Evolutionary conservation across 2,888 invertebrate genomes (phyloP).

Genomic region (Clusia tigrina): DNA sequence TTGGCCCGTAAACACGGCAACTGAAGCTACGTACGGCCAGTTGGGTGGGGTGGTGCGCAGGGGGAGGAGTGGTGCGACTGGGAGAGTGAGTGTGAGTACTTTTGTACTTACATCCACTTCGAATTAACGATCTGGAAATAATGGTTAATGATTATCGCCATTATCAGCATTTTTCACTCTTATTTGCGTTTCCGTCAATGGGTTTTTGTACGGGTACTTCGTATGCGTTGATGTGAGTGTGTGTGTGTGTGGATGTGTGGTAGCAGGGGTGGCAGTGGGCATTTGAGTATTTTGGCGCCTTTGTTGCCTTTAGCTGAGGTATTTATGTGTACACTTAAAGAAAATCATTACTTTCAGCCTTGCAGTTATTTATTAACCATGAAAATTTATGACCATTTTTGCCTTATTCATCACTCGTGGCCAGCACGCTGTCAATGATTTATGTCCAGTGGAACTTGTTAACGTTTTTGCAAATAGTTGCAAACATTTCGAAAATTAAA

Average conservation of each 20-base stretch:
- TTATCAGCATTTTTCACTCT: slow-evolving; percentile 37
- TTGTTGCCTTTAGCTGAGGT: too few species aligned
- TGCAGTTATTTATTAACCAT: too few species aligned
- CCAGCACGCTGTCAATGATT: too few species aligned
- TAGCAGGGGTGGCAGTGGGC: not conserved
- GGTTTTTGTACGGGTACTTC: slow-evolving; percentile 11
- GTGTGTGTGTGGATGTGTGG: not conserved
- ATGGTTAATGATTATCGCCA: slow-evolving; percentile 35
- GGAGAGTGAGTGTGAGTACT: not conserved
- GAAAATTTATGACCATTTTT: too few species aligned
- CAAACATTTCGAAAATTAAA: too few species aligned
- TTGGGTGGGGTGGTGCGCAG: slow-evolving; percentile 22
- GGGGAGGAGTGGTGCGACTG: slow-evolving; percentile 14
- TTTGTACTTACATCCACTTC: not conserved
- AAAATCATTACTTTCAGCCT: too few species aligned
- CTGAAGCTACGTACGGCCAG: slow-evolving; percentile 12
- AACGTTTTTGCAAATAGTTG: too few species aligned
- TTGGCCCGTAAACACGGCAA: slow-evolving; percentile 20
- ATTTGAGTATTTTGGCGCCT: not conserved
- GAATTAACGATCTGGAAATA: slow-evolving; percentile 7
- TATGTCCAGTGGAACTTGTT: too few species aligned
- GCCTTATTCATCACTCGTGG: too few species aligned
- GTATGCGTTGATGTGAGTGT: too few species aligned
- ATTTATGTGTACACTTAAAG: too few species aligned
- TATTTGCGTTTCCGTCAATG: slow-evolving; percentile 19